Evolutionary conservation across 2,797 vertebrate genomes (phyloP).

Genomic region (Dromococcyx pavoninus): DNA sequence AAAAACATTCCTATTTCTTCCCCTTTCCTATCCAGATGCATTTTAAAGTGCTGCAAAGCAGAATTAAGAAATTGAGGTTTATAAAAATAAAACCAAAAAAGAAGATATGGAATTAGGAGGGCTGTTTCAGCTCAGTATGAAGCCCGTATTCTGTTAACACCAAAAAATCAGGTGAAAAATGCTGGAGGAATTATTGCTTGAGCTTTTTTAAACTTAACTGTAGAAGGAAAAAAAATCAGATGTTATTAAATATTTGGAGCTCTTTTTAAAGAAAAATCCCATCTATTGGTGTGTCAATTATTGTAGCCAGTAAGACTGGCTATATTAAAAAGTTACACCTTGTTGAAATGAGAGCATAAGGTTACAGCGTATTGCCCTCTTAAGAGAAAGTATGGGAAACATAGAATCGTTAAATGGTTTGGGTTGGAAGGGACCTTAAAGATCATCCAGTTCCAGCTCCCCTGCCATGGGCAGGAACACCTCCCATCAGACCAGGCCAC

Average conservation of each 20-base stretch:
- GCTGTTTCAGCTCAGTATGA: not conserved
- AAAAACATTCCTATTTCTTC: not conserved
- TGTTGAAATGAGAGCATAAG: not conserved
- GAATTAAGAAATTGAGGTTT: not conserved
- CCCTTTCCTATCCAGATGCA: not conserved
- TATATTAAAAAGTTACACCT: not conserved
- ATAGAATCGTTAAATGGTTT: too few species aligned
- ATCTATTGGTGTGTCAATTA: not conserved
- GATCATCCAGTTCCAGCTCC: too few species aligned
- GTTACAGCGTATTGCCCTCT: not conserved
- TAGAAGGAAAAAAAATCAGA: not conserved
- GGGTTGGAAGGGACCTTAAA: too few species aligned
- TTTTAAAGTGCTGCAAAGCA: not conserved
- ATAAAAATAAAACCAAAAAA: not conserved
- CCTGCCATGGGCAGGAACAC: too few species aligned
- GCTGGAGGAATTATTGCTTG: not conserved
- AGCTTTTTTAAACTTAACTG: not conserved
- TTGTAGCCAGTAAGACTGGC: not conserved
- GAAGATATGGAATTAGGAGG: rapidly evolving
- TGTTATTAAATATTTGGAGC: not conserved
- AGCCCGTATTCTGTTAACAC: not conserved
- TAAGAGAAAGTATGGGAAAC: not conserved
- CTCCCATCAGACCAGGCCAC: too few species aligned
- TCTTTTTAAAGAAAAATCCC: not conserved
- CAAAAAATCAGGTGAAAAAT: not conserved